Evolutionary conservation across 2,113 vertebrate species (phyloP), one percentile per base, ranked within the genome.

Genomic region (Anguilla japonica): DNA sequence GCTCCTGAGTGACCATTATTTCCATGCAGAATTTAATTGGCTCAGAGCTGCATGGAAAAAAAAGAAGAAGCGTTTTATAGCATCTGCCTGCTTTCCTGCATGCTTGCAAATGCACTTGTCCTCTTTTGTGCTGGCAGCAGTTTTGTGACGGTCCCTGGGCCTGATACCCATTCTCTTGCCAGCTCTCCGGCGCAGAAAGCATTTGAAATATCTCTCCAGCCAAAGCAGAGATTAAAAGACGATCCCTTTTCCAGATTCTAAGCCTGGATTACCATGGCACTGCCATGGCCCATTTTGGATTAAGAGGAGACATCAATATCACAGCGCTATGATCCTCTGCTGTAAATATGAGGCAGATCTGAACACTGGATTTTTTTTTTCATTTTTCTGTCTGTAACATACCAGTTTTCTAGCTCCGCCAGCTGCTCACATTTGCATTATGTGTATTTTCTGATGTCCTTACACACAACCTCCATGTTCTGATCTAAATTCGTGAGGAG

Each of bases 21-120:
- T 57, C 78, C 34, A 34, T 43, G 40, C 40, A 16, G 41, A 11
- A 56, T 86, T 40, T 82, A 82, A 86, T 71, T 86, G 79, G 56
- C 80, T 82, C 53, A 60, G 41, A 82, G 79, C 22, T 34, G 71
- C n/a, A 2, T 2, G n/a, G 71, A 75, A 34, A n/a, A 9, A 34
- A 75, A 75, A 34, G 3, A 63, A 9, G 11, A 75, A 75, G 22
- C 8, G 2, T 34, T 14, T 75, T 34, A 75, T 75, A 75, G 71
- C 71, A 13, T 34, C n/a, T 34, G 71, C n/a, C 71, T 75, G 71
- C 29, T 34, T 53, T 75, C 71, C 11, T 11, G n/a, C 71, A 75
- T 75, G n/a, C 71, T 75, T 13, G 71, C 71, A 34, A 34, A 29
- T 75, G 71, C 71, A 9, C 71, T 75, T 34, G 26, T 75, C 71